Base-by-base conservation (phyloP, 2,113 vertebrate genomes). In the Platanista minor region DNA sequence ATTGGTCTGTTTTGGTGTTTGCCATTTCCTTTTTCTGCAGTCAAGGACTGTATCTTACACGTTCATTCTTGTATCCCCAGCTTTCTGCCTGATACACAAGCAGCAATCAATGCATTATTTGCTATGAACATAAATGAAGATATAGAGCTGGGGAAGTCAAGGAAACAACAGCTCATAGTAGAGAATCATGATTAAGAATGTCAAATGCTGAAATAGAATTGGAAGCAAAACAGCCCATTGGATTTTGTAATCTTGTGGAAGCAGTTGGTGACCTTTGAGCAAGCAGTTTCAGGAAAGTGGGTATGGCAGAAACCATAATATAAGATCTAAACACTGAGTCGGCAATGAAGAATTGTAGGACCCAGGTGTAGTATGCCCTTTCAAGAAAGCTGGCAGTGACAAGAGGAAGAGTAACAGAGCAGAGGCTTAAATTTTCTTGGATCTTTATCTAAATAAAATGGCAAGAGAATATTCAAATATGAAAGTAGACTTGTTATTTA, bases 191-290 rank as follows among this genome's bases (percentile, higher is more conserved):
- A 57, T 75, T 72, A 80, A 94, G 36, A 49, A 77, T 39, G 13
- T 75, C 46, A 92, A 81, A 75, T 20, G 4, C 41, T 85, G 36
- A 71, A 41, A 66, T 27, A 8, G 27, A 93, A 96, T 71, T 41
- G 90, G 36, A 83, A 87, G 27, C 33, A 90, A 39, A 90, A 66
- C 75, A 25, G 39, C 3, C 18, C 29, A 52, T 17, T 86, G 66
- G 23, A 46, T 91, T 82, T 36, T 92, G 6, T 66, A 81, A 33
- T 81, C 84, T 83, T n/a, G 15, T 36, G 21, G 39, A 95, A 94
- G 78, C 71, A 91, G 71, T 86, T 91, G 85, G 94, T 93, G 57
- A 82, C 77, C 85, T 97, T 91, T 96, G 81, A 88, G 41, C 21
- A 6, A 88, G 27, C 18, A 88, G 67, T 91, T 95, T 82, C 77